phyloP scores from a whole-genome alignment of 2,888 invertebrate species.

The Leptodirus hochenwartii region DNA sequence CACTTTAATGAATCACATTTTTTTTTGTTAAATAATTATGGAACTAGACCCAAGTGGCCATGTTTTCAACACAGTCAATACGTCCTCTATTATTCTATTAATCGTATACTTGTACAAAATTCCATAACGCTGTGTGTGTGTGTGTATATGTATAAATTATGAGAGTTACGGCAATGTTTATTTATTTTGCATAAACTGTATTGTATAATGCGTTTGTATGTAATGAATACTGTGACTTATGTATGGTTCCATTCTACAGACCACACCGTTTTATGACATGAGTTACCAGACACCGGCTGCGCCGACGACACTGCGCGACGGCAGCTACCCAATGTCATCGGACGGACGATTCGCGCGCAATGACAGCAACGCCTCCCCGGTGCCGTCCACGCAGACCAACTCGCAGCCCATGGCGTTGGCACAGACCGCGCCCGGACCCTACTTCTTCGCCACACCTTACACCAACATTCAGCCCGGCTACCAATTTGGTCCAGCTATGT shows the following conservation, averaged over 20 bases:
- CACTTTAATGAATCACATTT: too few species aligned
- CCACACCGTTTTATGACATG: conserved; percentile 52
- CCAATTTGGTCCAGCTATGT: conserved; percentile 50
- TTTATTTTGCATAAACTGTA: neutral
- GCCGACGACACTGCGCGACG: conserved; percentile 46
- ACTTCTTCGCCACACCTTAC: conserved; percentile 51
- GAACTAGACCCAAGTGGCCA: too few species aligned
- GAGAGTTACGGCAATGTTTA: neutral
- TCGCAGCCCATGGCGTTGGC: conserved; percentile 43
- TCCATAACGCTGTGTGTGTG: neutral
- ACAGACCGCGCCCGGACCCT: conserved; percentile 45
- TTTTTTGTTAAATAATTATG: too few species aligned
- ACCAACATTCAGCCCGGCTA: conserved; percentile 50
- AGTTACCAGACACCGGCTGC: conserved; percentile 57
- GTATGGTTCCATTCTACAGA: conserved; percentile 21
- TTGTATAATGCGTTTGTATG: conserved; percentile 6
- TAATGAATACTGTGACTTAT: conserved; percentile 11
- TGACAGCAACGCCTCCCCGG: conserved; percentile 66
- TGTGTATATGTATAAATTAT: neutral
- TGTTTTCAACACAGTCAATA: too few species aligned
- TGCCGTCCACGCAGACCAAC: conserved; percentile 49
- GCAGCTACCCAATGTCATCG: conserved; percentile 44
- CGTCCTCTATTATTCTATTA: too few species aligned
- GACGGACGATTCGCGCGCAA: conserved; percentile 52
- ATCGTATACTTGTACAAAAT: too few species aligned